A percentile compares a stretch with the other conserved stretches of the same genome.
Evolutionary conservation across 2,113 vertebrate genomes (phyloP).

Genomic region (Pterocles orientalis): DNA sequence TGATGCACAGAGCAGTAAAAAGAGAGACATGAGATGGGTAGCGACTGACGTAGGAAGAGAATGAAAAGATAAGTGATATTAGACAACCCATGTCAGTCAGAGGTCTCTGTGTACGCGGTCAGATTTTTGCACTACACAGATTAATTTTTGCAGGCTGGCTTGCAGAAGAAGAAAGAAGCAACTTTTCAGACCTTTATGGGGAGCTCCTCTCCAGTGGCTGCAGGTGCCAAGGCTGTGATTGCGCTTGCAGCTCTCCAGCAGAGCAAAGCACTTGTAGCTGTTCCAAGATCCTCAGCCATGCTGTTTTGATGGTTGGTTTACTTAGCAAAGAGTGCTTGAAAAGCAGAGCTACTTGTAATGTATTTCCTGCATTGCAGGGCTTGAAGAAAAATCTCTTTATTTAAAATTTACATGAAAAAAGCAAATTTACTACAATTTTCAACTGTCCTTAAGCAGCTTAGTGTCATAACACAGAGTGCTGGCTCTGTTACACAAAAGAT

Average conservation of each 20-base stretch:
- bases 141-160: neutral
- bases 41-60: neutral
- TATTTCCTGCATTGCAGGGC: neutral
- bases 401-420: neutral
- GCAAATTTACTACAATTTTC: neutral
- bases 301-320: neutral
- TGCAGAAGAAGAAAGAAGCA: neutral
- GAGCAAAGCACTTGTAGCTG: neutral
- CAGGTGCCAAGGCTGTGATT: neutral
- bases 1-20: neutral
- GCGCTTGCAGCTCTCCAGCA: neutral
- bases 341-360: neutral
- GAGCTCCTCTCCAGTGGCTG: neutral
- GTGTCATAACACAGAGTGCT: neutral
- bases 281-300: neutral
- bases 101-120: neutral
- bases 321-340: neutral
- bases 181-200: neutral
- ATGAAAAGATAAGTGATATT: neutral
- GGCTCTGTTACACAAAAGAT: neutral
- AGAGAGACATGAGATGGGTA: neutral
- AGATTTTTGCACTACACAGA: neutral
- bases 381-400: neutral
- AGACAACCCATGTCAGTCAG: neutral
- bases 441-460: neutral